Evolutionary conservation across 2,797 vertebrate genomes (phyloP).

Genomic region (Bovichtus variegatus): DNA sequence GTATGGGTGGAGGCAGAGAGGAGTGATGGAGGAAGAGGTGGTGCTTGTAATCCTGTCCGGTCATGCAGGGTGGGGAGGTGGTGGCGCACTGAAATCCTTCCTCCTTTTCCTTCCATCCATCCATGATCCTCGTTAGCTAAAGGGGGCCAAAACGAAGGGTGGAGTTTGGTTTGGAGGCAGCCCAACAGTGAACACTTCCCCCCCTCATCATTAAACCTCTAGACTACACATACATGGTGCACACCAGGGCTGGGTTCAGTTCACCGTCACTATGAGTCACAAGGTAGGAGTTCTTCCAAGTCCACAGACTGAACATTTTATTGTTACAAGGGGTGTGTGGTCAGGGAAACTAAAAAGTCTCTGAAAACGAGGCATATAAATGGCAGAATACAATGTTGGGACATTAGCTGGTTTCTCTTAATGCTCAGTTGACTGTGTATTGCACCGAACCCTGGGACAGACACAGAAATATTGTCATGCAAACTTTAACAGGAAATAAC

Average conservation of each 20-base stretch:
- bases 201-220: slow-evolving; percentile 65
- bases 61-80: slow-evolving; percentile 81
- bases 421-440: slow-evolving; percentile 44
- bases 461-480: slow-evolving; percentile 72
- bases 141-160: slow-evolving; percentile 99
- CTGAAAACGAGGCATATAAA: background rate
- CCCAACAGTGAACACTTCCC: slow-evolving; percentile 83
- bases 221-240: slow-evolving; percentile 66
- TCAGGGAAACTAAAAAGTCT: background rate
- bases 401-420: background rate
- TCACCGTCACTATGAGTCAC: slow-evolving; percentile 51
- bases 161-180: slow-evolving; percentile 97
- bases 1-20: slow-evolving; percentile 72
- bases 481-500: slow-evolving; percentile 55
- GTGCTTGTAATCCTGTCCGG: slow-evolving; percentile 87
- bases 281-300: background rate
- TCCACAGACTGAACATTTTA: background rate
- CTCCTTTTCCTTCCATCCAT: slow-evolving; percentile 94
- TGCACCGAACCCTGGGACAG: slow-evolving; percentile 67
- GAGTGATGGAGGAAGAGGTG: slow-evolving; percentile 69
- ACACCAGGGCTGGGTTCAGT: slow-evolving; percentile 72
- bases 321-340: background rate
- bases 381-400: background rate
- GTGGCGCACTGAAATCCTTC: slow-evolving; percentile 83
- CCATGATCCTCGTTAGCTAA: slow-evolving; percentile 93